These are phyloP conservation scores for Adelosebastes latens DNA, from an alignment of 2,797 vertebrate species.

Conservation along the genomic window DNA sequence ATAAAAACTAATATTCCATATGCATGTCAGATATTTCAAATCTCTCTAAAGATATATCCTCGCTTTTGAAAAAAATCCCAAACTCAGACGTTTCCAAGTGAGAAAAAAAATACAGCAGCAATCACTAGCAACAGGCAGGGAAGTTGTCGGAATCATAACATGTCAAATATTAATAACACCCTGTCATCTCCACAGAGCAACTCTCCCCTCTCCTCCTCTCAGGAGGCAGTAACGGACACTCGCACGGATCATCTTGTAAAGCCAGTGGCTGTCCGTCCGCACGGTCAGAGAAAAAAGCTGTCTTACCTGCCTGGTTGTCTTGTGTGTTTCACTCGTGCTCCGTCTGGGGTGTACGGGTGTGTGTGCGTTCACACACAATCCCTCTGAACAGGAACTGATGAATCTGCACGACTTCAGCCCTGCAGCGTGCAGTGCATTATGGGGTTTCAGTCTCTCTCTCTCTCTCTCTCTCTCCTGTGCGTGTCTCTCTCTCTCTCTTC, in stretches of 20 bases:
- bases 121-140: conserved; percentile 72
- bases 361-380: conserved; percentile 60
- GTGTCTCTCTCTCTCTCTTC: conserved; percentile 17
- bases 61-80: not conserved
- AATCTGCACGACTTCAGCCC: conserved; percentile 80
- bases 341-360: conserved; percentile 48
- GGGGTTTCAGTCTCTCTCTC: conserved; percentile 70
- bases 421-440: conserved; percentile 80
- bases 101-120: conserved; percentile 22
- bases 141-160: conserved; percentile 71
- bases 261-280: not conserved
- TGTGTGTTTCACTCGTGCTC: conserved; percentile 50
- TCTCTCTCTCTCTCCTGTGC: conserved; percentile 23
- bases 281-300: conserved; percentile 36
- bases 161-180: conserved; percentile 65
- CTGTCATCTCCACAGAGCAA: conserved; percentile 31
- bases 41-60: not conserved
- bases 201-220: conserved; percentile 34
- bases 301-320: conserved; percentile 73
- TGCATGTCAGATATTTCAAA: not conserved
- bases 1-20: conserved; percentile 19
- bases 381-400: conserved; percentile 77
- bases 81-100: not conserved
- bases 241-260: conserved; percentile 26
- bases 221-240: conserved; percentile 14